Percentiles rank a stretch among this genome's conserved stretches.
These are phyloP conservation scores for Gymnocheta viridis DNA, from an alignment of 2,888 invertebrate genomes.

Conservation along the genomic window DNA sequence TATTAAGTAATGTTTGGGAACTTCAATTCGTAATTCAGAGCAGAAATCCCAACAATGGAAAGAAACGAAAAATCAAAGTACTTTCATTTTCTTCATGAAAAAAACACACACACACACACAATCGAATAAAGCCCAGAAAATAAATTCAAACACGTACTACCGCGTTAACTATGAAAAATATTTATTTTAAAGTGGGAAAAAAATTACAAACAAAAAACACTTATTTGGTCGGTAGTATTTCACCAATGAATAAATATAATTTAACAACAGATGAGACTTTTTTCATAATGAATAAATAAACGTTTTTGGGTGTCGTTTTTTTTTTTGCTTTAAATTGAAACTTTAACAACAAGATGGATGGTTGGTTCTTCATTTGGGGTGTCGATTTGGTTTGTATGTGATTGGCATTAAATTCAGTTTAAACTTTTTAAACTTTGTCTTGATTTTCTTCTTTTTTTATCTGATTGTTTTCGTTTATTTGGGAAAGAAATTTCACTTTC, in stretches of 20 bases:
- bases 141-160: conserved; percentile 41
- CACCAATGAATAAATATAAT: conserved; percentile 25
- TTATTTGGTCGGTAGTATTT: conserved; percentile 2
- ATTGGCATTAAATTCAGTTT: conserved; percentile 33
- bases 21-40: conserved; percentile 31
- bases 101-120: neutral
- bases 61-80: conserved; percentile 16
- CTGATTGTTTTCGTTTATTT: neutral
- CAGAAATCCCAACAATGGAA: neutral
- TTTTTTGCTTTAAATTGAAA: neutral
- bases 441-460: neutral
- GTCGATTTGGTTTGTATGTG: conserved; percentile 27
- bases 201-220: neutral
- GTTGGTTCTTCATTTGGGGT: neutral
- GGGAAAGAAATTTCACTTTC: conserved; percentile 59
- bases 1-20: conserved; percentile 41
- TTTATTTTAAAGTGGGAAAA: neutral
- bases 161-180: conserved; percentile 16
- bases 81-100: conserved; percentile 41
- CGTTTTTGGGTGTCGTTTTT: neutral
- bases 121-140: neutral
- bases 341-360: neutral
- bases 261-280: conserved; percentile 28
- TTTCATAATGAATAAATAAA: neutral
- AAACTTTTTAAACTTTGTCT: neutral